Evolutionary conservation across 2,113 vertebrate genomes (phyloP).

Genomic region (Hemiscyllium ocellatum): DNA sequence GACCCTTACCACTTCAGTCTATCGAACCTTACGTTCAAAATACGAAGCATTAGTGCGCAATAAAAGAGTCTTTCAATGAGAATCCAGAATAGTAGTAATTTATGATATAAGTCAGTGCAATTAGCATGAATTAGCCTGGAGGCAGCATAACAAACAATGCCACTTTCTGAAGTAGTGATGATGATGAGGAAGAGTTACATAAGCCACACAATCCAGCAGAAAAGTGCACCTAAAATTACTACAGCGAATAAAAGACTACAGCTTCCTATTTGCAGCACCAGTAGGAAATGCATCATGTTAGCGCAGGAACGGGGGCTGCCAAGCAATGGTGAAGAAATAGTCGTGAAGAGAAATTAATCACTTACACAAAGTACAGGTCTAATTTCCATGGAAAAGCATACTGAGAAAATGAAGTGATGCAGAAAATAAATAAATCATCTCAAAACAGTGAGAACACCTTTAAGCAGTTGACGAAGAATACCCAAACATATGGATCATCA

Average conservation of each 20-base stretch:
- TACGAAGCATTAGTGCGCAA: not conserved
- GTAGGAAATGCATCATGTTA: not conserved
- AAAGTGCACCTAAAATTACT: not conserved
- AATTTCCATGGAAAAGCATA: not conserved
- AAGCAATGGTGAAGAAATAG: not conserved
- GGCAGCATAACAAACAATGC: not conserved
- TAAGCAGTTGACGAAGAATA: conserved; percentile 17
- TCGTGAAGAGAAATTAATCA: not conserved
- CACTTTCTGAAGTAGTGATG: not conserved
- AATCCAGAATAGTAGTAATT: not conserved
- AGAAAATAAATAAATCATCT: conserved; percentile 23
- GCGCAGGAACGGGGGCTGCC: not conserved
- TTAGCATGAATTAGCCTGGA: not conserved
- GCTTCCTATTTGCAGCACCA: not conserved
- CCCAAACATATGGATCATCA: not conserved
- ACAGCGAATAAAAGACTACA: not conserved
- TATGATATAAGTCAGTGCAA: not conserved
- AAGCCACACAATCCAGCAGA: not conserved
- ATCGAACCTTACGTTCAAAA: not conserved
- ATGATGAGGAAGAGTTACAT: not conserved
- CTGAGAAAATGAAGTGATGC: not conserved
- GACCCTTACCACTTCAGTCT: not conserved
- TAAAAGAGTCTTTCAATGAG: not conserved
- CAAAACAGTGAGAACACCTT: not conserved
- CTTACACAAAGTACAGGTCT: not conserved